phyloP scores from a whole-genome alignment of 2,888 invertebrate genomes.

The Nomada lathburiana region DNA sequence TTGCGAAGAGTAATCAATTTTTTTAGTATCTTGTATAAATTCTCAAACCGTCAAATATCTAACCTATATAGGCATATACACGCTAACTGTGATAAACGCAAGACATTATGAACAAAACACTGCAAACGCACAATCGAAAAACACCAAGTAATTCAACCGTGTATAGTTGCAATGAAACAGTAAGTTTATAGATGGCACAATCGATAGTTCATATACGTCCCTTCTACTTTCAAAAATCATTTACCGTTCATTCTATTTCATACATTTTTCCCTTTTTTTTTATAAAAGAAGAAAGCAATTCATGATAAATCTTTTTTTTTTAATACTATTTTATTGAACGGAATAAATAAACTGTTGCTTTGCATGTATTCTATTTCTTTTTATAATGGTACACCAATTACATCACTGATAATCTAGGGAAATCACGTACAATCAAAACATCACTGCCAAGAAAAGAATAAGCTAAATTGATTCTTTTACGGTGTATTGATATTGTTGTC shows the following conservation, averaged over 20 bases:
- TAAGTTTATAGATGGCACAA: conserved; percentile 59
- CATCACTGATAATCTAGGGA: conserved; percentile 16
- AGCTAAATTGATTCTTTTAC: background rate
- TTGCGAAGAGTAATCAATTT: conserved; percentile 25
- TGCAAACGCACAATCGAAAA: conserved; percentile 50
- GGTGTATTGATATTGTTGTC: background rate
- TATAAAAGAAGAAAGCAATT: background rate
- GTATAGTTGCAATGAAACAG: conserved; percentile 40
- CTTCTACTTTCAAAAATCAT: background rate
- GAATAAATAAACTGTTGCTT: conserved; percentile 4
- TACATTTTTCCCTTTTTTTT: background rate
- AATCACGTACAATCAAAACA: background rate
- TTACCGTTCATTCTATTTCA: background rate
- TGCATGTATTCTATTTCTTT: background rate
- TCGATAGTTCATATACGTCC: conserved; percentile 46
- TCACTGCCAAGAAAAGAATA: background rate
- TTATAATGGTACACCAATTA: background rate
- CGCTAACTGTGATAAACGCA: conserved; percentile 39
- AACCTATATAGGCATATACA: conserved; percentile 45
- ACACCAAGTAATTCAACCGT: conserved; percentile 59
- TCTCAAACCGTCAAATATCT: conserved; percentile 32
- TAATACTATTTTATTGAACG: background rate
- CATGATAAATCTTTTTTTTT: background rate
- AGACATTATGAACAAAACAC: conserved; percentile 65
- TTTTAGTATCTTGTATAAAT: conserved; percentile 9